Percentiles rank a stretch among this genome's conserved stretches.
phyloP scores from a whole-genome alignment of 2,113 vertebrate species.

The Pao palembangensis region DNA sequence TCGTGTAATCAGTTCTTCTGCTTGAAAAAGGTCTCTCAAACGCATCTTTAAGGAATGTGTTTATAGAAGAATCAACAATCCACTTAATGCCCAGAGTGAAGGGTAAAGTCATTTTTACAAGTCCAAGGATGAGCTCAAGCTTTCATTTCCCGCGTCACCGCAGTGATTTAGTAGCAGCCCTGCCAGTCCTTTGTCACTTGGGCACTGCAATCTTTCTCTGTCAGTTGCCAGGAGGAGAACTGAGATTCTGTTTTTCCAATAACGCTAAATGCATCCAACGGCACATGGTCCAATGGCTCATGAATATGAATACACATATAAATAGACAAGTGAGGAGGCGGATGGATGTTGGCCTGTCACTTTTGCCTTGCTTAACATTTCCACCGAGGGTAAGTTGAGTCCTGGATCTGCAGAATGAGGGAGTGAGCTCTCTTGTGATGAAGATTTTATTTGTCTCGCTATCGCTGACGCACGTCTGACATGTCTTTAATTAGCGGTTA shows the following conservation, averaged over 20 bases:
- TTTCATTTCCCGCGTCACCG: conserved; percentile 61
- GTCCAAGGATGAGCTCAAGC: conserved; percentile 57
- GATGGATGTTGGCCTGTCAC: conserved; percentile 72
- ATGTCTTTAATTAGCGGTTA: conserved; percentile 55
- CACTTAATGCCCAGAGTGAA: conserved; percentile 70
- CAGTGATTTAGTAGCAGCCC: conserved; percentile 69
- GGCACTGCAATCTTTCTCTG: conserved; percentile 74
- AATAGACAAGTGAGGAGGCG: conserved; percentile 75
- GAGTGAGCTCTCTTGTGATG: neutral
- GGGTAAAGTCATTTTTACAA: conserved; percentile 69
- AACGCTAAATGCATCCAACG: conserved; percentile 72
- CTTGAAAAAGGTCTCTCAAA: conserved; percentile 28
- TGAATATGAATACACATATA: conserved; percentile 79
- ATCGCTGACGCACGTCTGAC: conserved; percentile 43
- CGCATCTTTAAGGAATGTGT: conserved; percentile 60
- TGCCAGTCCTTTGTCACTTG: conserved; percentile 74
- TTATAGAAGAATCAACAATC: conserved; percentile 68
- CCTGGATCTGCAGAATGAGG: conserved; percentile 32
- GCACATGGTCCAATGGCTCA: conserved; percentile 70
- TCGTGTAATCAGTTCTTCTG: neutral
- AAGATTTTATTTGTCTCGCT: conserved; percentile 30
- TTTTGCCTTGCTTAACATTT: conserved; percentile 69
- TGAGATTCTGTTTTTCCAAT: conserved; percentile 73
- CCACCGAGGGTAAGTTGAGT: conserved; percentile 59
- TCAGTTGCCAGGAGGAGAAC: conserved; percentile 67